Percentiles rank a stretch among this genome's conserved stretches.
Evolutionary conservation across 2,888 invertebrate species (phyloP).

Genomic region (Netelia inedita): DNA sequence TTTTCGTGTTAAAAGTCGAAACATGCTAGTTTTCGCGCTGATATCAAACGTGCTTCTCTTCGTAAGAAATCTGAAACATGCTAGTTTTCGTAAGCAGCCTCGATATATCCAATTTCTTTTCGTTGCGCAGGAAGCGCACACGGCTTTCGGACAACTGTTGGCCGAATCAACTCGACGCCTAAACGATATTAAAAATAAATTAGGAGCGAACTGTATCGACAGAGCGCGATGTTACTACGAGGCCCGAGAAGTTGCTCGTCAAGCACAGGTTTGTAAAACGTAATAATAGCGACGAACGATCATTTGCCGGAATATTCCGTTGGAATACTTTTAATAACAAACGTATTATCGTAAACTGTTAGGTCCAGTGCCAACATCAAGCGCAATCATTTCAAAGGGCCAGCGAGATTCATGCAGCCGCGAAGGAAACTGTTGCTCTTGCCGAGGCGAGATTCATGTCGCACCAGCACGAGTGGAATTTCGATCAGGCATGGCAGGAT

Average conservation of each 20-base stretch:
- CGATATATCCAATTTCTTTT: too few species aligned
- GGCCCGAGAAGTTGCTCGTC: slow-evolving; percentile 91
- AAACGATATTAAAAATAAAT: slow-evolving; percentile 92
- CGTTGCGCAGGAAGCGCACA: slow-evolving; percentile 92
- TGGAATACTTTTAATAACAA: too few species aligned
- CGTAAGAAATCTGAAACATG: too few species aligned
- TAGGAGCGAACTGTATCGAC: slow-evolving; percentile 93
- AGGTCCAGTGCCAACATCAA: slow-evolving; percentile 94
- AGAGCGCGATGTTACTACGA: slow-evolving; percentile 96
- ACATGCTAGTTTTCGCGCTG: too few species aligned
- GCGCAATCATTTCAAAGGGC: slow-evolving; percentile 96
- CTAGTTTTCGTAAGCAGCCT: too few species aligned
- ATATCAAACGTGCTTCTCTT: too few species aligned
- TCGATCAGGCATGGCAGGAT: slow-evolving; percentile 99
- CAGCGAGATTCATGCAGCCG: slow-evolving; percentile 95
- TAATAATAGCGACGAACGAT: too few species aligned
- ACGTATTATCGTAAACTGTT: slow-evolving; percentile 68
- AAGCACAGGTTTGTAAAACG: slow-evolving; percentile 87
- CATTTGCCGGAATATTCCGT: neutral
- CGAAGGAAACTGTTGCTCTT: slow-evolving; percentile 96
- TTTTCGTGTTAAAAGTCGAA: too few species aligned
- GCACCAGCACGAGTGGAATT: slow-evolving; percentile 93
- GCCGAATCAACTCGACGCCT: slow-evolving; percentile 94
- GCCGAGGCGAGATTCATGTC: slow-evolving; percentile 93
- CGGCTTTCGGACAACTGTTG: slow-evolving; percentile 94